Evolutionary conservation across 2,888 invertebrate species (phyloP).

Genomic region (Eristalis intricaria): DNA sequence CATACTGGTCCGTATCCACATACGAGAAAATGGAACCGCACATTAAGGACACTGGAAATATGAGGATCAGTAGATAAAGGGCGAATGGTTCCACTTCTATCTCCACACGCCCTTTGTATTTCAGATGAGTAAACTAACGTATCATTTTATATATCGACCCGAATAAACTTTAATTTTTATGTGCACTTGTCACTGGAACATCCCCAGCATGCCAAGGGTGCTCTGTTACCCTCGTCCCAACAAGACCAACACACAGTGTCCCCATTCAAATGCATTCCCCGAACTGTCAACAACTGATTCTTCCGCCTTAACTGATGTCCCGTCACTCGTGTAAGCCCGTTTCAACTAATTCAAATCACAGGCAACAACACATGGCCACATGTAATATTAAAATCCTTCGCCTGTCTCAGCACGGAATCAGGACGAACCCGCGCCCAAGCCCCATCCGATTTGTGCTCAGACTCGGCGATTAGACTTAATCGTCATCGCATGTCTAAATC

Average conservation of each 20-base stretch:
- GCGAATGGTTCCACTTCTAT: no score
- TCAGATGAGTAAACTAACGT: no score
- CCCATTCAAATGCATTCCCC: neutral
- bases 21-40: no score
- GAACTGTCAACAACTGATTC: neutral
- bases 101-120: no score
- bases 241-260: neutral
- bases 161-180: no score
- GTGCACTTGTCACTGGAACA: no score
- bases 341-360: neutral
- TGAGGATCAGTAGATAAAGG: no score
- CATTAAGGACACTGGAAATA: no score
- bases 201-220: no score
- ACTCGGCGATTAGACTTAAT: constrained; percentile 41
- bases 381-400: neutral
- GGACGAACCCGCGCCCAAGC: neutral
- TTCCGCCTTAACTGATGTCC: neutral
- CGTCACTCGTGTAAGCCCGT: neutral
- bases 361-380: neutral
- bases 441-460: neutral
- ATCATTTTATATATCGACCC: no score
- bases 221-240: no score
- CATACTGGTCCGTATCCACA: no score
- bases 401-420: neutral
- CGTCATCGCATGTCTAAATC: constrained; percentile 47